Conservation (phyloP, 2,797 vertebrate genomes). For the Caiman crocodilus region DNA sequence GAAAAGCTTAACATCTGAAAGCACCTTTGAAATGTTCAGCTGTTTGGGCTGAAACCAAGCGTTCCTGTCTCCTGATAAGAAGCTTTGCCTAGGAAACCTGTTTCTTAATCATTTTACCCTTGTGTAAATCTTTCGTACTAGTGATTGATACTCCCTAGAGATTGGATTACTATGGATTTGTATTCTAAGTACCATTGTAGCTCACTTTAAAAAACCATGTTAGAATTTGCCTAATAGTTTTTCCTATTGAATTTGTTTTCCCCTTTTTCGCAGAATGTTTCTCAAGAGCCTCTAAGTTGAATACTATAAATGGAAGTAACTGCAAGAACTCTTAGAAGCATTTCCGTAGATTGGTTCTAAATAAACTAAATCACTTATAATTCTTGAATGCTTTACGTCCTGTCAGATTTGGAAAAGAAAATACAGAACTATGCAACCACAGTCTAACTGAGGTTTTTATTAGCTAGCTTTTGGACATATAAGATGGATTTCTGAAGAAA, state of each 20-base stretch:
- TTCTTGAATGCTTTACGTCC: background rate
- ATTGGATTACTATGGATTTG: background rate
- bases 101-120: rapidly evolving
- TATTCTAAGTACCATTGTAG: background rate
- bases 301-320: background rate
- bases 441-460: background rate
- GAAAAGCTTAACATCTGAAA: background rate
- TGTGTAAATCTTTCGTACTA: background rate
- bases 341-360: background rate
- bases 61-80: background rate
- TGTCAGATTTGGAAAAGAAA: background rate
- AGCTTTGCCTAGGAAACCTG: background rate
- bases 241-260: background rate
- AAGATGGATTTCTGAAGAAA: background rate
- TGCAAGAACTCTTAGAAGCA: background rate
- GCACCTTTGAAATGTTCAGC: background rate
- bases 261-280: background rate
- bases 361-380: background rate
- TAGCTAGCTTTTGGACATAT: background rate
- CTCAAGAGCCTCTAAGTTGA: background rate
- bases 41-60: background rate
- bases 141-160: background rate
- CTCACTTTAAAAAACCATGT: background rate
- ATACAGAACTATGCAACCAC: background rate
- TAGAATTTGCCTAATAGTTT: background rate